These are phyloP conservation scores for Drosophila bocki DNA, from an alignment of 1,140 invertebrate genomes.

Conservation along the genomic window DNA sequence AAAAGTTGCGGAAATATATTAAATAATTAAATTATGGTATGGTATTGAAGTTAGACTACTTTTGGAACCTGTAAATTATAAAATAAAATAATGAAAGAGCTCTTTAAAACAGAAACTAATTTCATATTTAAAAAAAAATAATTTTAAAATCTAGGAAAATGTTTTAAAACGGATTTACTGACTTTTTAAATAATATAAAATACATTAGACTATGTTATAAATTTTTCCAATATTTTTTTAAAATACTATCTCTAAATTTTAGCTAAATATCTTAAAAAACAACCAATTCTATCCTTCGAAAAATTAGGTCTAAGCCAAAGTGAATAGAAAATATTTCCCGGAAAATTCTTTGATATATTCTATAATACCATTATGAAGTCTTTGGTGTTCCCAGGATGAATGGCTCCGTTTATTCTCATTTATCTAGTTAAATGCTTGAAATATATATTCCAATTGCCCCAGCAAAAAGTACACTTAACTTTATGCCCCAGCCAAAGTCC, in stretches of 20 bases:
- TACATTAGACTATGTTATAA: too few species aligned
- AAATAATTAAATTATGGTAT: neutral
- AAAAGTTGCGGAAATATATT: neutral
- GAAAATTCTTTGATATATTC: constrained; percentile 6
- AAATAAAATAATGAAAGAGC: neutral
- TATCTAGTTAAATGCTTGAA: constrained; percentile 24
- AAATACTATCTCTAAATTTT: too few species aligned
- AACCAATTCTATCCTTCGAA: too few species aligned
- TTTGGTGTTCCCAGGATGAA: neutral
- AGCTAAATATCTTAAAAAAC: too few species aligned
- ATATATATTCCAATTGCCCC: constrained; percentile 31
- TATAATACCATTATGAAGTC: neutral
- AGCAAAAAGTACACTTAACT: constrained; percentile 37
- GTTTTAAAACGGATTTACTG: neutral
- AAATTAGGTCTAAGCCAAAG: neutral
- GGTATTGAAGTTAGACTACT: too few species aligned
- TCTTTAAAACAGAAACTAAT: neutral
- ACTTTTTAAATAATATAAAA: too few species aligned
- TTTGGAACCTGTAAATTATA: neutral
- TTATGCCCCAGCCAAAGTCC: neutral
- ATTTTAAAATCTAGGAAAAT: neutral
- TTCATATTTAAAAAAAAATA: neutral
- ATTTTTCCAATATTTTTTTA: too few species aligned
- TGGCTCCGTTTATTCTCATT: constrained; percentile 22
- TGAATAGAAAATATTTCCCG: too few species aligned